Percentiles rank a stretch among this genome's conserved stretches.
phyloP scores from a whole-genome alignment of 2,113 vertebrate genomes.

The Scartelaos histophorus region DNA sequence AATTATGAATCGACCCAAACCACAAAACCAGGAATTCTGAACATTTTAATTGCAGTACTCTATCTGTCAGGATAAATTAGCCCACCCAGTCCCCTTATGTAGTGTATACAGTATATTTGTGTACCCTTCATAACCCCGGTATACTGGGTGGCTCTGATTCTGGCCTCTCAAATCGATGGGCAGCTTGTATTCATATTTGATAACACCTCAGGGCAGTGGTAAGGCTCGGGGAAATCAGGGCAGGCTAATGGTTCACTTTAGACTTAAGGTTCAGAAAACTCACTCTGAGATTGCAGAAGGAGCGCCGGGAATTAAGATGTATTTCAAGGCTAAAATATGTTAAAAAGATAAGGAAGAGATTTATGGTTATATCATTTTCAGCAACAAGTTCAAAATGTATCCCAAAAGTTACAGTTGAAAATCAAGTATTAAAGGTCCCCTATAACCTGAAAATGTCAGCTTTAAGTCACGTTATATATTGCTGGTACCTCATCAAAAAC shows the following conservation, averaged over 20 bases:
- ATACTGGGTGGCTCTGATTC: conserved; percentile 75
- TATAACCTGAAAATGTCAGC: too few species aligned
- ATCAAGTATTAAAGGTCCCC: too few species aligned
- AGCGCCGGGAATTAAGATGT: conserved; percentile 21
- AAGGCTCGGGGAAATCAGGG: conserved; percentile 68
- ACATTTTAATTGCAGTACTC: conserved; percentile 57
- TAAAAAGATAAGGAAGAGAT: neutral
- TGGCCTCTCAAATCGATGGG: conserved; percentile 66
- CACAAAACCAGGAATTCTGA: conserved; percentile 46
- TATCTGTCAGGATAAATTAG: conserved; percentile 47
- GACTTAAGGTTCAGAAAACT: conserved; percentile 32
- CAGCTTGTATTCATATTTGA: conserved; percentile 79
- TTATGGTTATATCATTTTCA: neutral
- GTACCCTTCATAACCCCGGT: conserved; percentile 32
- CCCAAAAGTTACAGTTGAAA: too few species aligned
- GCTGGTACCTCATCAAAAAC: too few species aligned
- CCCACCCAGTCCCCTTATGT: conserved; percentile 15
- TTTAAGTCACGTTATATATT: too few species aligned
- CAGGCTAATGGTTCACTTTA: conserved; percentile 59
- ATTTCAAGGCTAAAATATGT: neutral
- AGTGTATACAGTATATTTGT: conserved; percentile 6
- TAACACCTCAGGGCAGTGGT: conserved; percentile 65
- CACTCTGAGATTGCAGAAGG: conserved; percentile 44
- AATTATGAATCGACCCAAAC: conserved; percentile 64
- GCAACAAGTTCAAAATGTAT: neutral